Evolutionary conservation across 2,113 vertebrate genomes (phyloP), one percentile per base, ranked within the genome.

Genomic region (Myiopsitta monachus): DNA sequence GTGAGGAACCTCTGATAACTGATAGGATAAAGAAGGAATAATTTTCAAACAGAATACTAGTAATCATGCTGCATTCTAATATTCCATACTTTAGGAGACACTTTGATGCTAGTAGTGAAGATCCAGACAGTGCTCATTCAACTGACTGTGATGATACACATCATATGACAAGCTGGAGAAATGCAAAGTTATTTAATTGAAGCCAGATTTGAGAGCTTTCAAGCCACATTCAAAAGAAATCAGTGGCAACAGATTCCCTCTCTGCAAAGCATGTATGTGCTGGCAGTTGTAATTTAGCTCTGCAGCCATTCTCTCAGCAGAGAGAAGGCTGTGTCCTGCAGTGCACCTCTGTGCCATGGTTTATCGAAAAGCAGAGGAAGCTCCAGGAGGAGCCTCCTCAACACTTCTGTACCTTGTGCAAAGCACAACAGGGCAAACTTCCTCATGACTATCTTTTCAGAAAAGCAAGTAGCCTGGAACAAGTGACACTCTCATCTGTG

Each of bases 361-460:
- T 59, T 55, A 43, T 41, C 52, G n/a, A 38, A 66, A 36, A 61
- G 28, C 3, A 6, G 28, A 80, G 38, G 38, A 57, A 82, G 57
- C 74, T 82, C 43, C 30, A 88, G 23, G 18, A 85, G 43, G 33
- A 72, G 30, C 18, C 30, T 79, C 39, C 69, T 52, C 43, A 78
- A 38, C 3, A 10, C 7, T 46, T 70, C 15, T 33, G 18, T 27
- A 57, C 17, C 54, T 76, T 0, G 0, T n/a, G 86, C 70, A 88
- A 67, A 96, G 68, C 72, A 90, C 27, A 90, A 59, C 9, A 83
- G 11, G 11, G 18, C 72, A n/a, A 4, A 72, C 54, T 63, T 47
- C 11, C 41, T 38, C 38, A 23, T 4, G 5, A 75, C 8, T 7
- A 21, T 16, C 47, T 36, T 49, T 41, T 23, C 75, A 51, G 62